phyloP scores from a whole-genome alignment of 2,888 invertebrate genomes.

The Ochropleura plecta region DNA sequence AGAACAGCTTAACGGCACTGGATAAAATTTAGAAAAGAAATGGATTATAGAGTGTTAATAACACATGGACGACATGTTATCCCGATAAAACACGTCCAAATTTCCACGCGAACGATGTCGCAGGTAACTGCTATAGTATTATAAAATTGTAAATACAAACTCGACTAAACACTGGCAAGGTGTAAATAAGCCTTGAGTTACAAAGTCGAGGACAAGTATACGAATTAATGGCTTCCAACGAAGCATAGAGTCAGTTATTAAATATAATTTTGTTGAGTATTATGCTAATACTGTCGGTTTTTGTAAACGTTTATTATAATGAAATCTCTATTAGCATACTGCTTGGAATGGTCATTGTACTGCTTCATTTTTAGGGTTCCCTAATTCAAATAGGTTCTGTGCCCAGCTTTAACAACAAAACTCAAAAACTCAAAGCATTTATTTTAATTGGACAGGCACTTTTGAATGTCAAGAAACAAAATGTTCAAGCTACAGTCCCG shows the following conservation, averaged over 20 bases:
- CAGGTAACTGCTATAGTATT: no score
- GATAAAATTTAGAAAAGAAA: no score
- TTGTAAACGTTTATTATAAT: conserved; percentile 53
- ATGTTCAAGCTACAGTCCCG: no score
- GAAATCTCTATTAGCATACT: conserved; percentile 55
- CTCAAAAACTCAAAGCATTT: no score
- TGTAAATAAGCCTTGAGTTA: conserved; percentile 52
- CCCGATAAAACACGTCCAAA: no score
- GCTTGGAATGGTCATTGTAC: conserved; percentile 27
- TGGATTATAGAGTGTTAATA: no score
- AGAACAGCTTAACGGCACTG: no score
- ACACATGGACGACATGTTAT: no score
- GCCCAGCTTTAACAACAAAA: not conserved
- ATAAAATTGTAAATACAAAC: conserved; percentile 5
- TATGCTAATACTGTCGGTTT: conserved; percentile 58
- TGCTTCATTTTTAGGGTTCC: conserved; percentile 22
- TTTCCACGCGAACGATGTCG: no score
- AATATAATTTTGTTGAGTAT: conserved; percentile 60
- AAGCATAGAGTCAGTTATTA: conserved; percentile 51
- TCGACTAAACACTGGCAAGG: conserved; percentile 10
- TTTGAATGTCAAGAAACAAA: no score
- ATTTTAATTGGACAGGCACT: no score
- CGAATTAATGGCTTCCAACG: conserved; percentile 36
- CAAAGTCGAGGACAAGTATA: conserved; percentile 51
- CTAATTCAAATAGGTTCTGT: not conserved